Conservation (phyloP, 2,888 invertebrate genomes). For the Coleophora deauratella region DNA sequence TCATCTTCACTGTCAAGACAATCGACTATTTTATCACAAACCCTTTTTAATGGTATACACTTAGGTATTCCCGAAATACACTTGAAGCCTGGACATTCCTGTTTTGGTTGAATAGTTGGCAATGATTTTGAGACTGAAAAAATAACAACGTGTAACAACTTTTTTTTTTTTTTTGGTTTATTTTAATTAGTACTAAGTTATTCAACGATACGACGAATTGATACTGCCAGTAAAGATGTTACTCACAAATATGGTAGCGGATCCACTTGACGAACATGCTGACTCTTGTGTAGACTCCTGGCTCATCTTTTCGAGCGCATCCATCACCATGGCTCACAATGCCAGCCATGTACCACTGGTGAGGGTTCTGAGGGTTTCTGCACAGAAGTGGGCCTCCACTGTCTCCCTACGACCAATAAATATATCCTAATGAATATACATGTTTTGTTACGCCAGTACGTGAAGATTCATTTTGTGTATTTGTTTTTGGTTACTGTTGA, state of each 20-base stretch:
- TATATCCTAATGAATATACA: too few relatives aligned
- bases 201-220: background rate
- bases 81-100: constrained; percentile 81
- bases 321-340: constrained; percentile 92
- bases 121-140: constrained; percentile 60
- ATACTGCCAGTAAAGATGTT: background rate
- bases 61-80: constrained; percentile 78
- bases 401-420: constrained; percentile 73
- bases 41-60: constrained; percentile 78
- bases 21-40: constrained; percentile 83
- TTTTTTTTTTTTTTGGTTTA: background rate
- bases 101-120: constrained; percentile 67
- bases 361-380: constrained; percentile 76
- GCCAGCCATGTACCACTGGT: constrained; percentile 87
- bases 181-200: background rate
- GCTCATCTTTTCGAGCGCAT: constrained; percentile 84
- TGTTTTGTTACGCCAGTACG: background rate
- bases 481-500: too few relatives aligned
- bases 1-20: constrained; percentile 90
- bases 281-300: constrained; percentile 88
- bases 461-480: too few relatives aligned
- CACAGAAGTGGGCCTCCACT: constrained; percentile 91
- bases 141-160: constrained; percentile 4
- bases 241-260: constrained; percentile 73
- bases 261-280: constrained; percentile 86